Evolutionary conservation across 2,113 vertebrate genomes (phyloP).

Genomic region (Heliornis fulica): DNA sequence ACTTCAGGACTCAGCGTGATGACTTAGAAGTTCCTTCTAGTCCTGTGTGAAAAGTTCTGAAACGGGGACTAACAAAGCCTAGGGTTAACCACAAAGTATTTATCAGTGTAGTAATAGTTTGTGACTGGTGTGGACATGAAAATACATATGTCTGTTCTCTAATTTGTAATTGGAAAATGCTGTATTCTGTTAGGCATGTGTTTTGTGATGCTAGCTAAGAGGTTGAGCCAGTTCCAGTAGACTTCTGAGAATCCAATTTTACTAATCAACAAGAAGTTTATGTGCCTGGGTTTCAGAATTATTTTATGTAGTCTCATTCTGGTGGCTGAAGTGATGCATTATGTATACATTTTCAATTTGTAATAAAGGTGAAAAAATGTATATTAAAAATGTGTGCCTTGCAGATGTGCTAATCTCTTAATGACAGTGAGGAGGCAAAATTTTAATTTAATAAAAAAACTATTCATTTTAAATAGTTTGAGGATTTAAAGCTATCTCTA

Average conservation of each 20-base stretch:
- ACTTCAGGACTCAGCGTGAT: neutral
- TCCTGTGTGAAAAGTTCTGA: neutral
- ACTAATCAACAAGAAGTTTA: neutral
- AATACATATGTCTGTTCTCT: neutral
- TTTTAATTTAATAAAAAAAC: neutral
- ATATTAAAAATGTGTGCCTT: neutral
- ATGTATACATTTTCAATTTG: neutral
- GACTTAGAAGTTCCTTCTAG: neutral
- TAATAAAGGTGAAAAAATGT: neutral
- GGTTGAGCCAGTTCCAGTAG: neutral
- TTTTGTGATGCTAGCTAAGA: neutral
- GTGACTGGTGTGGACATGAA: neutral
- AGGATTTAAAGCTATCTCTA: neutral
- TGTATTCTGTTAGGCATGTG: neutral
- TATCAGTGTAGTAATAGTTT: neutral
- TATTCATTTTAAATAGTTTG: neutral
- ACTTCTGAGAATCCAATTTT: neutral
- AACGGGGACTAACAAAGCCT: neutral
- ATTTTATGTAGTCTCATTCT: neutral
- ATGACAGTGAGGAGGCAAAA: neutral
- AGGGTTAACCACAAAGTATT: rapidly evolving
- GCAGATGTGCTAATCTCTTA: neutral
- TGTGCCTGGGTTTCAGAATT: neutral
- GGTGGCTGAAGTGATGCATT: neutral
- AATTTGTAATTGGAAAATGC: neutral